These are phyloP conservation scores for Drosophila kokeensis DNA, from an alignment of 2,888 invertebrate species.

Conservation along the genomic window DNA sequence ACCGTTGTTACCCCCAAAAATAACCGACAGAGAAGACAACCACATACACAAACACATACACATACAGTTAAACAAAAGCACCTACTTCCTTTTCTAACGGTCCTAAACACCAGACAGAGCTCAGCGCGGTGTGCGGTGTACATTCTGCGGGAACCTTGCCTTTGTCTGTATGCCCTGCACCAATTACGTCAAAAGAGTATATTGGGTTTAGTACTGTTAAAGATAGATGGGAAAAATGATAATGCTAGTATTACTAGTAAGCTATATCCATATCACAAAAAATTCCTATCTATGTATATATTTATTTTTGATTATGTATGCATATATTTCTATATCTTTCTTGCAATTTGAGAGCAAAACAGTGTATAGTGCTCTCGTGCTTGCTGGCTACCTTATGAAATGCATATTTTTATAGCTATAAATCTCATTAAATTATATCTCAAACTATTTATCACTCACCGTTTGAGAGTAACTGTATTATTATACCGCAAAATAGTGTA, in stretches of 20 bases:
- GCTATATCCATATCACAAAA: background rate
- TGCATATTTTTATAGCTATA: background rate
- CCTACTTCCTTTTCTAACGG: constrained; percentile 73
- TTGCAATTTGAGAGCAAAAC: too few species aligned
- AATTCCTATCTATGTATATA: background rate
- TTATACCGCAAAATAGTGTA: background rate
- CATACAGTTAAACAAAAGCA: constrained; percentile 35
- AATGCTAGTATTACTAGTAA: background rate
- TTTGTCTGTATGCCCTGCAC: constrained; percentile 12
- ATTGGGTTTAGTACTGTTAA: background rate
- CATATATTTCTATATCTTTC: too few species aligned
- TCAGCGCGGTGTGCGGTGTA: constrained; percentile 34
- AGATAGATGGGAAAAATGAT: background rate
- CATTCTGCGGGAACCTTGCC: constrained; percentile 31
- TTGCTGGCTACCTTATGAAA: background rate
- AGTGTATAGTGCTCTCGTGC: too few species aligned
- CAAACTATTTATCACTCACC: background rate
- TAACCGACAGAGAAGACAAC: constrained; percentile 25
- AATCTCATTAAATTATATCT: background rate
- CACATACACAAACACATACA: constrained; percentile 7
- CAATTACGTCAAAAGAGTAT: background rate
- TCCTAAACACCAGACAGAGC: constrained; percentile 63
- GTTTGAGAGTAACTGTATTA: background rate
- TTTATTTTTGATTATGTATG: rapidly evolving
- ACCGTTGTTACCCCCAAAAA: constrained; percentile 5